Evolutionary conservation across 2,888 invertebrate genomes (phyloP).

Genomic region (Trichacis sp.): DNA sequence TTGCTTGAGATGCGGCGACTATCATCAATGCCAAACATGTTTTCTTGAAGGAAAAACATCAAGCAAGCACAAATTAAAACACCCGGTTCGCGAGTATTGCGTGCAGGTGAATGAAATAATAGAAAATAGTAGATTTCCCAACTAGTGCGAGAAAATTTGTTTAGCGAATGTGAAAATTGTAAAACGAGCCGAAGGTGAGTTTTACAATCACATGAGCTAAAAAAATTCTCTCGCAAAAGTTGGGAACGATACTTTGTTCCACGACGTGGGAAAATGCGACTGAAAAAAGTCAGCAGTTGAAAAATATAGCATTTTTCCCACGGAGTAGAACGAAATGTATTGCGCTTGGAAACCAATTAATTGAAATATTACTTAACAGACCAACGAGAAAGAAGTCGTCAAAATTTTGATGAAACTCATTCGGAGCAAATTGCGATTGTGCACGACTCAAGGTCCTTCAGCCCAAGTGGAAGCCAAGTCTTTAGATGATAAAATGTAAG

Average conservation of each 20-base stretch:
- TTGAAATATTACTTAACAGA: slow-evolving; percentile 48
- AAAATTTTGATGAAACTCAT: slow-evolving; percentile 63
- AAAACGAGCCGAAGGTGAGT: too few relatives aligned
- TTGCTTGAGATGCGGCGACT: slow-evolving; percentile 76
- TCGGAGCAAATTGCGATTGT: slow-evolving; percentile 64
- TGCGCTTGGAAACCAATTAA: too few relatives aligned
- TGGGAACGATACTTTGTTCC: too few relatives aligned
- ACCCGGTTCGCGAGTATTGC: slow-evolving; percentile 77
- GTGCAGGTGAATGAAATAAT: slow-evolving; percentile 67
- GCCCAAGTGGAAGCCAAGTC: slow-evolving; percentile 54
- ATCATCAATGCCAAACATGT: slow-evolving; percentile 78
- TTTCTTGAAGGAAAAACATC: slow-evolving; percentile 75
- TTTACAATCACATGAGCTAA: too few relatives aligned
- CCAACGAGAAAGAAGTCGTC: slow-evolving; percentile 62
- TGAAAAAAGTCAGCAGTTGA: too few relatives aligned
- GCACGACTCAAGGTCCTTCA: slow-evolving; percentile 55
- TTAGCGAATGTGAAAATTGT: too few relatives aligned
- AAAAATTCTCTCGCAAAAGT: too few relatives aligned
- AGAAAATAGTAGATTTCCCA: too few relatives aligned
- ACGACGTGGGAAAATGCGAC: too few relatives aligned
- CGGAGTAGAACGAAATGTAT: too few relatives aligned
- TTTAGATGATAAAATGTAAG: slow-evolving; percentile 51
- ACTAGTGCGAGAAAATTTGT: too few relatives aligned
- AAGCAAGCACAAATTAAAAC: slow-evolving; percentile 75
- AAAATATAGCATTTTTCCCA: too few relatives aligned